Percentiles rank a stretch among this genome's conserved stretches.
phyloP scores from a whole-genome alignment of 2,888 invertebrate species.

The Mythimna albipuncta region DNA sequence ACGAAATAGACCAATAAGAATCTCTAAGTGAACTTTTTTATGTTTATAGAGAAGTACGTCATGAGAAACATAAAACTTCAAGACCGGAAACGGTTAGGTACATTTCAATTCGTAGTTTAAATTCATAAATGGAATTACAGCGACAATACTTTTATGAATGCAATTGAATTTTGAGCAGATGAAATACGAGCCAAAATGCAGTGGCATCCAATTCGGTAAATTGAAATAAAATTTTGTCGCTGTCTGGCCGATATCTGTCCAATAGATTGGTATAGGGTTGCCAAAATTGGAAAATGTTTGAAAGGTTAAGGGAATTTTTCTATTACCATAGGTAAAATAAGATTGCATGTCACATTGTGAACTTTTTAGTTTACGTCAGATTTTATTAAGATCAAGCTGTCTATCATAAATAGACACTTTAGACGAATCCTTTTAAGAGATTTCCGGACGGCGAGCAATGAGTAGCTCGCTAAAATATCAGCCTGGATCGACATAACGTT shows the following conservation, averaged over 20 bases:
- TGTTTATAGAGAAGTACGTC: background rate
- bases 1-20: background rate
- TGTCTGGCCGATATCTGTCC: conserved; percentile 60
- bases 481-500: too few relatives aligned
- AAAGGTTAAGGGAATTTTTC: background rate
- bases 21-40: background rate
- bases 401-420: too few relatives aligned
- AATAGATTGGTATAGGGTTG: conserved; percentile 49
- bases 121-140: conserved; percentile 59
- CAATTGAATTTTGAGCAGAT: conserved; percentile 44
- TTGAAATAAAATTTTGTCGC: conserved; percentile 58
- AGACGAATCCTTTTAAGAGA: too few relatives aligned
- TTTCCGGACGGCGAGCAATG: too few relatives aligned
- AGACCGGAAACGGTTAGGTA: conserved; percentile 55
- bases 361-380: too few relatives aligned
- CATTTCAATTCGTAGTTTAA: conserved; percentile 50
- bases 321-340: background rate
- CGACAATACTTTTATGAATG: conserved; percentile 49
- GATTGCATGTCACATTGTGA: too few relatives aligned
- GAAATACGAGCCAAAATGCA: conserved; percentile 50
- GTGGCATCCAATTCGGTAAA: conserved; percentile 52
- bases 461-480: too few relatives aligned
- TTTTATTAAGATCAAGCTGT: too few relatives aligned
- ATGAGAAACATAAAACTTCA: conserved; percentile 28
- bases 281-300: background rate